phyloP scores from a whole-genome alignment of 2,797 vertebrate species.

The Sternotherus odoratus region DNA sequence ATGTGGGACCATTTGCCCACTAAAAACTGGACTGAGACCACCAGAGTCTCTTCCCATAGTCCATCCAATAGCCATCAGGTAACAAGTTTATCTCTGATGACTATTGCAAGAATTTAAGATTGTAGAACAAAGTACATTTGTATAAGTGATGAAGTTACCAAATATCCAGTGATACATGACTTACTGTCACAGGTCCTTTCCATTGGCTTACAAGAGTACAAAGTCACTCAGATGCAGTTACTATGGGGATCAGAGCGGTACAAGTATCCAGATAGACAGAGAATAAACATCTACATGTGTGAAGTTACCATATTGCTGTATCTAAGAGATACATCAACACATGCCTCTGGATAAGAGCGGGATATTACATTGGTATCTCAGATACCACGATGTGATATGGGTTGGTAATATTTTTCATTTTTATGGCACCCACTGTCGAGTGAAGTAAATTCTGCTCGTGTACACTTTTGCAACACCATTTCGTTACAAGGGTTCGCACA shows the following conservation, averaged over 20 bases:
- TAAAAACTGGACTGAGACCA: background rate
- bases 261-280: background rate
- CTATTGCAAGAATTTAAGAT: no score
- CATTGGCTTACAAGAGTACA: background rate
- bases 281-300: background rate
- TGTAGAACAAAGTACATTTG: no score
- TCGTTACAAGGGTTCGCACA: background rate
- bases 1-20: background rate
- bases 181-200: no score
- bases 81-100: no score
- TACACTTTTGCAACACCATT: background rate
- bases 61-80: no score
- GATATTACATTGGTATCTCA: background rate
- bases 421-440: no score
- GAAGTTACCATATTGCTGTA: background rate
- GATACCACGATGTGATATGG: background rate
- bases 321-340: no score
- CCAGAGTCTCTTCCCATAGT: no score
- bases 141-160: no score
- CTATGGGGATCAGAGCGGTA: background rate
- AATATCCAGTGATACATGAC: background rate
- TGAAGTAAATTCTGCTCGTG: background rate
- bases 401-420: no score
- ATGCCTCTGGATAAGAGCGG: no score
- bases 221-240: no score